Evolutionary conservation across 1,140 invertebrate species (phyloP), one percentile per base, ranked within the genome.

Genomic region (Drosophila santomea): DNA sequence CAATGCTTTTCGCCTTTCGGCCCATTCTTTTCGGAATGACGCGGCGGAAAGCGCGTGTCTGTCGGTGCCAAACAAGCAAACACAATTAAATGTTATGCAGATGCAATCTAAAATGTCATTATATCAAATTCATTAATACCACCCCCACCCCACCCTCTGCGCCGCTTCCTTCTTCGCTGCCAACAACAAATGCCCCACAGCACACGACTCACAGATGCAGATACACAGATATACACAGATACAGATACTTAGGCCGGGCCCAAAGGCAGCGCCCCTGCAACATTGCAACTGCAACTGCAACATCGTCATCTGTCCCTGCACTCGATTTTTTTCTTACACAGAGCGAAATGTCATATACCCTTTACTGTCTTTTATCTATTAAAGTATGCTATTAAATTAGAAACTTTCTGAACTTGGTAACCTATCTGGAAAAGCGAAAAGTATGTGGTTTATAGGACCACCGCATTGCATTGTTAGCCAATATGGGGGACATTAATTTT

Each of bases 61-160:
- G 78, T 50, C 74, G 74, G 59, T 38, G 51, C 63, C 50, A 57
- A 62, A 89, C 84, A 89, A 77, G 84, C 84, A 89, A 90, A 89
- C 85, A 90, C 85, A 90, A 90, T 90, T 90, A 90, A 90, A 90
- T 90, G 81, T 90, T 90, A 90, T 90, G 85, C 85, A 90, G 85
- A 90, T 90, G 85, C 85, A 90, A 90, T 90, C 85, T 90, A 90
- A 90, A 90, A 90, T 90, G 85, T 90, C 85, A 90, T 90, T 90
- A 90, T 90, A 90, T 90, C 85, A 90, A 90, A 90, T 90, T 90
- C 85, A 90, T 90, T 90, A 90, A 90, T 90, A 84, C 84, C 79
- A 71, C 20, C 45, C 45, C 52, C 55, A 6, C 52, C 23, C 54
- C 35, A 44, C 11, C 39, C 14, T 3, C n/a, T 32, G 15, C 43